Base-by-base conservation (phyloP, 1,140 invertebrate species). In the Neodiprion fabricii region DNA sequence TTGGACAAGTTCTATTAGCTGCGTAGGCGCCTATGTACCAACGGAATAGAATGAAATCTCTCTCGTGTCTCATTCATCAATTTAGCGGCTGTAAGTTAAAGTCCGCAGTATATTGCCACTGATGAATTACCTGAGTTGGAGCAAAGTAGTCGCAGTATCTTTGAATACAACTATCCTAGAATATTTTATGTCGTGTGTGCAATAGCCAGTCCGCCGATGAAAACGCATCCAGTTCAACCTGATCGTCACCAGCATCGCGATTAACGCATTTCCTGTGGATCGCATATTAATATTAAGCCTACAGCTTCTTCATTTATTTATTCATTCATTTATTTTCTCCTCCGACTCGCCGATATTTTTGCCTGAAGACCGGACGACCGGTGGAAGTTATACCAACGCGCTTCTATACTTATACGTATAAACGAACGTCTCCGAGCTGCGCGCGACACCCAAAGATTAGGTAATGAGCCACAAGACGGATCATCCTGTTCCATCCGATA, bases 1-100 rank as follows among this genome's bases (percentile, higher is more conserved):
- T 87, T 86, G 79, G 86, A 85, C 85, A 86, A 87, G 85, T 87
- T 86, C 81, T 84, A 87, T 87, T 85, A 86, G 82, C 28, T 40
- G 78, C 78, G 72, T 69, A 70, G 74, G 75, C 17, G 17, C 17
- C 17, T 61, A 17, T 40, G 5, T 40, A 40, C 28, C 28, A 40
- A 78, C 72, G 77, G 77, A 80, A 79, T 77, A 77, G 76, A 77
- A 80, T 81, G 74, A 75, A 80, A 81, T 81, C 75, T 75, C 83
- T 81, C 81, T 80, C 77, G 77, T 75, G 77, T 82, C 85, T 85
- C 86, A 83, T 87, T 86, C 85, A 86, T 87, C 86, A 87, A 87
- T 87, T 87, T 87, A 82, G 80, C 76, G 75, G 74, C 79, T 81
- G 84, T 40, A 40, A 40, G 28, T 40, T 40, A 40, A 40, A 40